These are phyloP conservation scores for Epirrita christyi DNA, from an alignment of 2,888 invertebrate genomes.

Conservation along the genomic window DNA sequence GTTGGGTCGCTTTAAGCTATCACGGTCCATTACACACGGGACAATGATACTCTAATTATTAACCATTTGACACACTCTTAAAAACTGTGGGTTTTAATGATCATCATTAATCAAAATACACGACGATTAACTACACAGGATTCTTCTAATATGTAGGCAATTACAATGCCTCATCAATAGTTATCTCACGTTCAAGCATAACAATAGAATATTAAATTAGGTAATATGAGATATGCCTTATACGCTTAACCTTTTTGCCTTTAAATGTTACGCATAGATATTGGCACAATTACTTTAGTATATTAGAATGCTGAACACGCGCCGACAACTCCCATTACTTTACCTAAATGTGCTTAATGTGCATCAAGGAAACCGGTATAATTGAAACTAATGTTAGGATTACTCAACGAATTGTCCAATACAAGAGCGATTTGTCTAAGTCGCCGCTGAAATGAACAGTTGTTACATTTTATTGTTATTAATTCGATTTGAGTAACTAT, in stretches of 20 bases:
- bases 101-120: constrained; percentile 65
- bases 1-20: constrained; percentile 53
- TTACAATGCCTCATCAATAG: constrained; percentile 39
- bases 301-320: constrained; percentile 70
- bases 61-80: constrained; percentile 76
- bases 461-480: constrained; percentile 65
- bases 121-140: constrained; percentile 41
- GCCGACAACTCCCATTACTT: constrained; percentile 55
- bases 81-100: constrained; percentile 59
- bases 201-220: constrained; percentile 42
- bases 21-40: constrained; percentile 68
- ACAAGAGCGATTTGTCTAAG: constrained; percentile 82
- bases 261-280: constrained; percentile 55
- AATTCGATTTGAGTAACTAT: constrained; percentile 51
- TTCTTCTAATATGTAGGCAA: constrained; percentile 35
- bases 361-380: constrained; percentile 74
- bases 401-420: constrained; percentile 83
- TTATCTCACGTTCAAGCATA: constrained; percentile 49
- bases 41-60: constrained; percentile 81
- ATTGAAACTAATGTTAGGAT: constrained; percentile 83
- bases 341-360: constrained; percentile 61
- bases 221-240: constrained; percentile 51
- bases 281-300: constrained; percentile 52
- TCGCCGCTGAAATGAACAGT: constrained; percentile 67
- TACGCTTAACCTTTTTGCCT: constrained; percentile 46